These are phyloP conservation scores for Protaetia brevitarsis DNA, from an alignment of 1,140 invertebrate species.

Conservation along the genomic window DNA sequence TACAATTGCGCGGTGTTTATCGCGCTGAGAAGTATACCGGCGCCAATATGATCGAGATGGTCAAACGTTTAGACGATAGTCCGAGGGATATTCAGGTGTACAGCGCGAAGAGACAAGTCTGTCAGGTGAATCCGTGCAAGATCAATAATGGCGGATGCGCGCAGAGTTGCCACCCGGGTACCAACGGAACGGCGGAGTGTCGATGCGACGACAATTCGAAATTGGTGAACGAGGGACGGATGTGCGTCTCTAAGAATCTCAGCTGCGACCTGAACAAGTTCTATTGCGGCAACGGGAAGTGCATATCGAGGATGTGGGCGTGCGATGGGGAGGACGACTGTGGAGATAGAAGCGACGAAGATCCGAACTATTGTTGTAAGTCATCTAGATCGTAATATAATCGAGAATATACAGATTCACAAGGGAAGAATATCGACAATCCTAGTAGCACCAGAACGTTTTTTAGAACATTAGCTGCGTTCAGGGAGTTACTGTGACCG, in stretches of 20 bases:
- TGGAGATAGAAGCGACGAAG: conserved; percentile 92
- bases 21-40: conserved; percentile 96
- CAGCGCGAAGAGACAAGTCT: conserved; percentile 75
- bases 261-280: conserved; percentile 89
- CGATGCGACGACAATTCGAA: conserved; percentile 82
- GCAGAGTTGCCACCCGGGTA: conserved; percentile 87
- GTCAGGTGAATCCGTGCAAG: conserved; percentile 79
- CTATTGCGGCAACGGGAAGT: conserved; percentile 90
- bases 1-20: conserved; percentile 91
- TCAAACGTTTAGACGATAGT: conserved; percentile 85
- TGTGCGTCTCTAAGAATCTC: conserved; percentile 84
- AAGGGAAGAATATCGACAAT: no score
- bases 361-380: conserved; percentile 84
- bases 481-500: no score
- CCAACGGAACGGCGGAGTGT: conserved; percentile 81
- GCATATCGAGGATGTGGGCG: conserved; percentile 93
- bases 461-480: no score
- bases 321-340: conserved; percentile 96
- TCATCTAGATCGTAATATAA: conserved; percentile 34
- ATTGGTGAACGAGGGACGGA: conserved; percentile 86
- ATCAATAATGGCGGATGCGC: conserved; percentile 96
- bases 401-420: no score
- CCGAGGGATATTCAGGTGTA: conserved; percentile 90
- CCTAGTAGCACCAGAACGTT: no score
- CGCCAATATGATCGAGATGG: conserved; percentile 90